Evolutionary conservation across 2,888 invertebrate species (phyloP), one percentile per base, ranked within the genome.

Genomic region (Polietes domitor): DNA sequence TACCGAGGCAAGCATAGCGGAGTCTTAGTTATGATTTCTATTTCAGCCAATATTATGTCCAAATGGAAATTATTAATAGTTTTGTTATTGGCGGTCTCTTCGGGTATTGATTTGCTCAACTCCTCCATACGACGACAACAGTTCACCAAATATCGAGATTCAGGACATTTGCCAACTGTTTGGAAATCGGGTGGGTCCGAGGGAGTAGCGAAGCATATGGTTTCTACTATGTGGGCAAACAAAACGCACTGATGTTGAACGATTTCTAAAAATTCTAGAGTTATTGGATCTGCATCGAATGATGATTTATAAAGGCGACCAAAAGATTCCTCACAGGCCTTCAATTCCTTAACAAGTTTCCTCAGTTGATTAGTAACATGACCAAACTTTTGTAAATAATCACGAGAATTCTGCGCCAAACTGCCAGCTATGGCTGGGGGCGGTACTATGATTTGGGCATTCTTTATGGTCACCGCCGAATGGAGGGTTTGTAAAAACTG

Each of bases 341-440:
- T 95, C 78, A 97, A 83, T 0, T 96, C 95, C 85, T 95, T 94
- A 0, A 95, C 95, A 85, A 96, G 95, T 91, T 96, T 96, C 68
- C 96, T 92, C 86, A 97, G 91, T 93, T 96, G 96, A 89, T 95
- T 94, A 0, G 96, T 96, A 0, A 97, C 95, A 86, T 96, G 95
- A 0, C 97, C 96, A 90, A 95, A 96, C 86, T 96, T 94, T 87
- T 96, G 95, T 76, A 96, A 93, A 87, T 96, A 96, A 89, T 97
- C 96, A 72, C 96, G 93, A 0, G 96, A 95, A 53, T 95, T 94
- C 86, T 96, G 95, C 0, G 97, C 97, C 73, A 96, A 94, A 1
- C 96, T 95, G 1, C 96, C 95, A 0, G 98, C 98, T 77, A 98
- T 97, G 0, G 98, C 98, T 0, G 98, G 98, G 50, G 98, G 98